A percentile compares a stretch with the other conserved stretches of the same genome.
Evolutionary conservation across 1,140 invertebrate species (phyloP).

Genomic region (Aphis gossypii): DNA sequence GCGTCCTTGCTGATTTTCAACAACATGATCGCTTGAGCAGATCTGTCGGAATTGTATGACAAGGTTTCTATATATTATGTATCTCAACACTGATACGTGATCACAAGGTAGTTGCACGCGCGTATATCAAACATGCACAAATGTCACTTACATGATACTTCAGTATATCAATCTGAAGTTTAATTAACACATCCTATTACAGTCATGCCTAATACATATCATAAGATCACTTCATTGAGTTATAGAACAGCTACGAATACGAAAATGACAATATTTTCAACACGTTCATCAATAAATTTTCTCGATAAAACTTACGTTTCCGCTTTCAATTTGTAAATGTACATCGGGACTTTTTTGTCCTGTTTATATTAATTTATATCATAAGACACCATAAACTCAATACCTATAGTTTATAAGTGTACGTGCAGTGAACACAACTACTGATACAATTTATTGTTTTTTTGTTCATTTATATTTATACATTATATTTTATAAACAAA

Average conservation of each 20-base stretch:
- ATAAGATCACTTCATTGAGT: not conserved
- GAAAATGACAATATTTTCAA: slow-evolving; percentile 26
- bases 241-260: not conserved
- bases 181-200: slow-evolving; percentile 50
- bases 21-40: not conserved
- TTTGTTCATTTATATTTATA: not conserved
- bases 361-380: not conserved
- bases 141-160: slow-evolving; percentile 37
- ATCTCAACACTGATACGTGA: not conserved
- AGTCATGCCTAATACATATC: slow-evolving; percentile 9
- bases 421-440: not conserved
- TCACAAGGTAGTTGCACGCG: slow-evolving; percentile 31
- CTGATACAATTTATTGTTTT: not conserved
- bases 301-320: not conserved
- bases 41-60: slow-evolving; percentile 36
- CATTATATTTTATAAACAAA: not conserved
- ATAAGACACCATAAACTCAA: not conserved
- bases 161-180: slow-evolving; percentile 33
- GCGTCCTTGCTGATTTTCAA: slow-evolving; percentile 24
- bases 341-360: not conserved
- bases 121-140: slow-evolving; percentile 20
- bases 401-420: not conserved
- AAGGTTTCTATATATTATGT: slow-evolving; percentile 34
- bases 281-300: not conserved
- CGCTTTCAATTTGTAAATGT: not conserved